Conservation (phyloP, 2,113 vertebrate species). For the Setophaga coronata region DNA sequence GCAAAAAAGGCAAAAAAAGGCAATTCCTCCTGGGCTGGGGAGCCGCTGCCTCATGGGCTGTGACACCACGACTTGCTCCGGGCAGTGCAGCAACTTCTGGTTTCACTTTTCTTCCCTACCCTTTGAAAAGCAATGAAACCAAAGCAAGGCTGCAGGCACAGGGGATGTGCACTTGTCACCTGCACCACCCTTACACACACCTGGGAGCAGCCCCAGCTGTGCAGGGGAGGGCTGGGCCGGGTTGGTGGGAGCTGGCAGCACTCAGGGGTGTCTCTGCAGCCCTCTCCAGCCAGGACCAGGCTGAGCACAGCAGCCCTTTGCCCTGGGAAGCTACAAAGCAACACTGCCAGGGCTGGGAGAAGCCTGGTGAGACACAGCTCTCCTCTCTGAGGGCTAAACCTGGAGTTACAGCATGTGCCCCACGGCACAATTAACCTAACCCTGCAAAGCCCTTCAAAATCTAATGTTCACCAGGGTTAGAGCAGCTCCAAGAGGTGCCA, state of each 20-base stretch:
- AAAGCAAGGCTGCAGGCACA: background rate
- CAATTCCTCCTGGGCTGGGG: rapidly evolving
- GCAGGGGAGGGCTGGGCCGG: rapidly evolving
- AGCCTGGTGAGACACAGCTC: background rate
- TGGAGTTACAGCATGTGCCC: background rate
- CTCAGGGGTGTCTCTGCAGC: rapidly evolving
- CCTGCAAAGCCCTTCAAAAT: background rate
- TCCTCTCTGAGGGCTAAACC: background rate
- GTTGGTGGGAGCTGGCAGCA: background rate
- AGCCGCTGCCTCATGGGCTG: rapidly evolving
- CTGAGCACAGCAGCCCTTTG: background rate
- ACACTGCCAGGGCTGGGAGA: background rate
- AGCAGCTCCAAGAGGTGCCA: background rate
- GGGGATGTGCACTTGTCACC: background rate
- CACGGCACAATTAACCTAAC: background rate
- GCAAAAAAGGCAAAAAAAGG: background rate
- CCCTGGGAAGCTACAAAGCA: background rate
- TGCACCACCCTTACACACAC: rapidly evolving
- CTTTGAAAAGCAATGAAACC: background rate
- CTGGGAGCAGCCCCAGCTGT: rapidly evolving
- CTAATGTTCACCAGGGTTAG: rapidly evolving
- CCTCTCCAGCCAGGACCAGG: background rate
- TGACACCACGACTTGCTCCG: background rate
- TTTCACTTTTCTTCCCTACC: background rate
- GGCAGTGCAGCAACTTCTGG: background rate